A percentile compares a stretch with the other conserved stretches of the same genome.
Evolutionary conservation across 2,113 vertebrate genomes (phyloP).

Genomic region (Egretta garzetta): DNA sequence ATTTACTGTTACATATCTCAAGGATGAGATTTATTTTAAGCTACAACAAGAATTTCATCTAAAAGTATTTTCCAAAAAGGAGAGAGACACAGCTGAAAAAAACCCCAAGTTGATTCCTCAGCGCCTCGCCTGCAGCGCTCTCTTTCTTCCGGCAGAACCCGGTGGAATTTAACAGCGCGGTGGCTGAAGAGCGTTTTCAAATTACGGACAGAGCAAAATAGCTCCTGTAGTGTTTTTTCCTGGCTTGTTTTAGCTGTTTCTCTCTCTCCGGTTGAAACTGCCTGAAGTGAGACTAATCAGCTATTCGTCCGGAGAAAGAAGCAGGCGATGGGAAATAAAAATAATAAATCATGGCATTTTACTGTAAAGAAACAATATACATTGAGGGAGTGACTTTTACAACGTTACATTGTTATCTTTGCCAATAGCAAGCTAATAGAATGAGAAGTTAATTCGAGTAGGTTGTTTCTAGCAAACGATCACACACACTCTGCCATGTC

Average conservation of each 20-base stretch:
- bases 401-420: background rate
- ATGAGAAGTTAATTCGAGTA: background rate
- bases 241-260: background rate
- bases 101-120: conserved; percentile 2
- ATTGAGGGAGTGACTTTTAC: background rate
- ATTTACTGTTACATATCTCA: background rate
- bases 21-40: background rate
- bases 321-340: background rate
- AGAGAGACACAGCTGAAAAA: background rate
- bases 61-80: conserved; percentile 1
- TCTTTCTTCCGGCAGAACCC: background rate
- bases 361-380: background rate
- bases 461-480: background rate
- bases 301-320: background rate
- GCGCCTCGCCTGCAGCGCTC: background rate
- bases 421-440: background rate
- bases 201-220: background rate
- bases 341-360: conserved; percentile 28
- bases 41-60: background rate
- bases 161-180: background rate
- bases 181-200: conserved; percentile 29
- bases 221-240: background rate
- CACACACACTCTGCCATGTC: background rate
- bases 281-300: conserved; percentile 44
- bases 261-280: background rate